These are phyloP conservation scores for Lutraria lutraria DNA, from an alignment of 2,888 invertebrate genomes.

Conservation along the genomic window DNA sequence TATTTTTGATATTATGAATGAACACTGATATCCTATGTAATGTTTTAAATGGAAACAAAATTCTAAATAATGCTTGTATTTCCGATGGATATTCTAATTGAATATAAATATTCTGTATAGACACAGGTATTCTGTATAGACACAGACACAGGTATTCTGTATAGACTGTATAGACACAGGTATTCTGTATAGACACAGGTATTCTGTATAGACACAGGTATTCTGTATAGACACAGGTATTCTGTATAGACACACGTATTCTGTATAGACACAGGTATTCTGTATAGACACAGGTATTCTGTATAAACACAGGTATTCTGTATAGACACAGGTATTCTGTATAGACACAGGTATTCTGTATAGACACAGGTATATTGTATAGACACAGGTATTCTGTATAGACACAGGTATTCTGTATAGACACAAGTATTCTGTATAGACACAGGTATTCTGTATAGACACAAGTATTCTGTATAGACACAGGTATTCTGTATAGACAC, in stretches of 20 bases:
- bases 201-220: neutral
- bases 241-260: neutral
- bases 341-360: neutral
- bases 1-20: too few species aligned
- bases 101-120: neutral
- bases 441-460: neutral
- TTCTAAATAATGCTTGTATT: too few species aligned
- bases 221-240: neutral
- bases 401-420: too few species aligned
- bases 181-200: neutral
- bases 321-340: neutral
- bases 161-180: too few species aligned
- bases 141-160: too few species aligned
- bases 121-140: too few species aligned
- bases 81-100: neutral
- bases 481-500: neutral
- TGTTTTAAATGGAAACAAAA: too few species aligned
- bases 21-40: too few species aligned
- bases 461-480: neutral
- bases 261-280: too few species aligned
- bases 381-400: neutral
- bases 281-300: too few species aligned
- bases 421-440: too few species aligned
- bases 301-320: neutral
- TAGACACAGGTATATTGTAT: neutral